A percentile compares a stretch with the other conserved stretches of the same genome.
phyloP scores from a whole-genome alignment of 2,888 invertebrate genomes.

The Tetranychus truncatus region DNA sequence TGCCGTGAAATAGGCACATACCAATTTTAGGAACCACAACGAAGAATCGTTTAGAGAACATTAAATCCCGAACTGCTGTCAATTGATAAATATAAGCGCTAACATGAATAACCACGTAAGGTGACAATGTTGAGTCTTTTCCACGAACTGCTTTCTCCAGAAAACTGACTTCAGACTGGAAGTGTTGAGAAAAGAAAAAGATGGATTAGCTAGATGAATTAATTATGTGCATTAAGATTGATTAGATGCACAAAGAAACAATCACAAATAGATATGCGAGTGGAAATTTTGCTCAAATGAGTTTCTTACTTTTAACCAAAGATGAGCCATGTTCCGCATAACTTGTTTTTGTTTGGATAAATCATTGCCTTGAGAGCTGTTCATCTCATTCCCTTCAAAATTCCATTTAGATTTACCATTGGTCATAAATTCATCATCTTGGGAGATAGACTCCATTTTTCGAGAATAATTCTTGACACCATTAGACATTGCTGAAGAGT shows the following conservation, averaged over 20 bases:
- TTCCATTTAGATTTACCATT: conserved; percentile 10
- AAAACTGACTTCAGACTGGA: conserved; percentile 57
- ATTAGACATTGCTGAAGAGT: neutral
- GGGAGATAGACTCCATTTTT: conserved; percentile 9
- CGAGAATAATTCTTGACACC: neutral
- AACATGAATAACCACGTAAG: conserved; percentile 70
- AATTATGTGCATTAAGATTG: no score
- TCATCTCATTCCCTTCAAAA: neutral
- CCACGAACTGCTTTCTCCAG: conserved; percentile 44
- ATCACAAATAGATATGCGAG: conserved; percentile 6
- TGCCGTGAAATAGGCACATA: conserved; percentile 31
- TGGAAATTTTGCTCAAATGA: conserved; percentile 10
- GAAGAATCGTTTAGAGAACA: conserved; percentile 63
- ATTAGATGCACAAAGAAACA: no score
- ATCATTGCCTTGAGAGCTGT: neutral
- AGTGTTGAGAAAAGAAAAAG: conserved; percentile 4
- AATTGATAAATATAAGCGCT: conserved; percentile 55
- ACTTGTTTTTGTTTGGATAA: conserved; percentile 30
- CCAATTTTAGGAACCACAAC: conserved; percentile 71
- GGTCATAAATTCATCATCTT: conserved; percentile 10
- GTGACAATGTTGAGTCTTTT: conserved; percentile 42
- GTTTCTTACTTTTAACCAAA: conserved; percentile 63
- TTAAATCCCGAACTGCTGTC: conserved; percentile 57
- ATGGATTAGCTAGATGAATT: neutral
- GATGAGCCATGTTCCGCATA: conserved; percentile 65